phyloP scores from a whole-genome alignment of 2,797 vertebrate genomes.

The Channallabes apus region DNA sequence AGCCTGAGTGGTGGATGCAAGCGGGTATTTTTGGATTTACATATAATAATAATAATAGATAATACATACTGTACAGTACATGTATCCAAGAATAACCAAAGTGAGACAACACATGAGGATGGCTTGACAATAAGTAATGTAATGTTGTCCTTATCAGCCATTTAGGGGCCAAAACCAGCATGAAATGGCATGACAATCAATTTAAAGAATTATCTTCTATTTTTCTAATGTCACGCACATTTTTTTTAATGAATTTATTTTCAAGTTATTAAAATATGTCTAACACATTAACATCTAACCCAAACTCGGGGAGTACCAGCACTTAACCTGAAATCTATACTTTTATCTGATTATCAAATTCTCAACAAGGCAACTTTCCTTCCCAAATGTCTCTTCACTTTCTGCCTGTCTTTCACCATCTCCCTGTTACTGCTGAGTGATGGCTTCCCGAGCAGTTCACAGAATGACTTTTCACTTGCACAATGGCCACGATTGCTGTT shows the following conservation, averaged over 20 bases:
- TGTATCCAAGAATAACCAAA: background rate
- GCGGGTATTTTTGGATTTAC: too few species aligned
- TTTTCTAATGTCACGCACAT: background rate
- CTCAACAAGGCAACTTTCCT: background rate
- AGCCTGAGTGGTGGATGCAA: too few species aligned
- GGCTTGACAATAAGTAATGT: background rate
- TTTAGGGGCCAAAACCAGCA: background rate
- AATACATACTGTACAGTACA: too few species aligned
- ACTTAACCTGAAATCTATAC: slow-evolving; percentile 34
- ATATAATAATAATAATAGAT: too few species aligned
- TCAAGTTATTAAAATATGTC: background rate
- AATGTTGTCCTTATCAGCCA: background rate
- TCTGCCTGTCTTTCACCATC: slow-evolving; percentile 28
- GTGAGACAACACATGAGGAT: background rate
- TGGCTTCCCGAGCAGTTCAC: slow-evolving; percentile 44
- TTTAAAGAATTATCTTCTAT: background rate
- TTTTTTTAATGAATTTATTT: background rate
- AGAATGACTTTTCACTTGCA: slow-evolving; percentile 57
- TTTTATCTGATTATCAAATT: slow-evolving; percentile 33
- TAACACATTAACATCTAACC: background rate
- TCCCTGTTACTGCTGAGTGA: slow-evolving; percentile 48
- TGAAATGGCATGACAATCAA: background rate
- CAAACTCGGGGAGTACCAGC: background rate
- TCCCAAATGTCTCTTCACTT: slow-evolving; percentile 1
- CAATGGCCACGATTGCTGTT: slow-evolving; percentile 56